phyloP scores from a whole-genome alignment of 2,797 vertebrate genomes.

The Notamacropus eugenii region DNA sequence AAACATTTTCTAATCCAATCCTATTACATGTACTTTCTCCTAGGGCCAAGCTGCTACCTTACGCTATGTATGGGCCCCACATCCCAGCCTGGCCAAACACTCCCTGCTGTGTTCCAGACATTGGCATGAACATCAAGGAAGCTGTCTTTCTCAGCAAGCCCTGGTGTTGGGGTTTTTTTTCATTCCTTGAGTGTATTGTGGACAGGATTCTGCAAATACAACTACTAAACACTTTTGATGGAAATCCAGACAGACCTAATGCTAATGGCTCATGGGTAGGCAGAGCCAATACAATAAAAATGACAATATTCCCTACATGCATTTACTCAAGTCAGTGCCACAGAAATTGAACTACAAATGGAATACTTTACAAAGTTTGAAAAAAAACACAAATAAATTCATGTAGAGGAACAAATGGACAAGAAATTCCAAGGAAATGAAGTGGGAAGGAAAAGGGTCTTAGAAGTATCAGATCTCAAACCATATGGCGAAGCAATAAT shows the following conservation, averaged over 20 bases:
- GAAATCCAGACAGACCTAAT: neutral
- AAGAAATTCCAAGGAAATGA: neutral
- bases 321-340: neutral
- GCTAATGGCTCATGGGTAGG: neutral
- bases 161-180: neutral
- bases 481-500: neutral
- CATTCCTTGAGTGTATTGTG: neutral
- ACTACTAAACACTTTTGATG: neutral
- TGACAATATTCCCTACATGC: neutral
- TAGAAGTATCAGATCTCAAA: neutral
- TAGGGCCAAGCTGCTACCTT: neutral
- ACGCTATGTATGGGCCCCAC: neutral
- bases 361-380: neutral
- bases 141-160: neutral
- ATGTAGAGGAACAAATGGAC: neutral
- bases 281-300: neutral
- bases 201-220: neutral
- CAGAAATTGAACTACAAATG: neutral
- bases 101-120: conserved; percentile 2
- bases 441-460: neutral
- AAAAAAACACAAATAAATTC: neutral
- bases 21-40: neutral
- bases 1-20: neutral
- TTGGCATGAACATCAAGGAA: neutral
- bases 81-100: neutral